Percentiles rank a stretch among this genome's conserved stretches.
These are phyloP conservation scores for Agrochola lychnidis DNA, from an alignment of 2,888 invertebrate species.

Conservation along the genomic window DNA sequence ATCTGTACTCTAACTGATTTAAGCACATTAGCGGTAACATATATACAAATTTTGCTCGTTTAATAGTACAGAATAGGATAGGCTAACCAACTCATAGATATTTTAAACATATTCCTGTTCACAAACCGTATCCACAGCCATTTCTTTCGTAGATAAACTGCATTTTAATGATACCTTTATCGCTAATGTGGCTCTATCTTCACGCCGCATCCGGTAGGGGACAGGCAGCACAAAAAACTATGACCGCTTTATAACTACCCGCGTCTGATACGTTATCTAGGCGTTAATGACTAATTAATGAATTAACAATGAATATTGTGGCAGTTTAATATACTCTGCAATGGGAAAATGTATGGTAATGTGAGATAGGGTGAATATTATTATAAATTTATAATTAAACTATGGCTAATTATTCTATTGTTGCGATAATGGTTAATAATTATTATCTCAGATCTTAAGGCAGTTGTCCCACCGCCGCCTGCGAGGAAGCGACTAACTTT, in stretches of 20 bases:
- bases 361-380: slow-evolving; percentile 41
- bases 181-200: slow-evolving; percentile 54
- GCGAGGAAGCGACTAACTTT: no score
- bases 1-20: no score
- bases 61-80: no score
- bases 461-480: no score
- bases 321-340: slow-evolving; percentile 25
- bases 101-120: slow-evolving; percentile 6
- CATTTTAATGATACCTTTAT: slow-evolving; percentile 56
- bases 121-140: slow-evolving; percentile 26
- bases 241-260: slow-evolving; percentile 23
- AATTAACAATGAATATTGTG: slow-evolving; percentile 55
- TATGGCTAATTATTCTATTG: slow-evolving; percentile 39
- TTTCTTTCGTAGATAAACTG: slow-evolving; percentile 53
- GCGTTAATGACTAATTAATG: slow-evolving; percentile 55
- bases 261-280: slow-evolving; percentile 44
- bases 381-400: slow-evolving; percentile 24
- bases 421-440: slow-evolving; percentile 12
- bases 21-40: no score
- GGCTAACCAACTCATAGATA: no score
- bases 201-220: slow-evolving; percentile 43
- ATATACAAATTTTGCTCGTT: no score
- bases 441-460: slow-evolving; percentile 16
- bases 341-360: slow-evolving; percentile 39
- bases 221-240: slow-evolving; percentile 36